Conservation (phyloP, 1,140 invertebrate genomes). For the Brachionus paranguensis region DNA sequence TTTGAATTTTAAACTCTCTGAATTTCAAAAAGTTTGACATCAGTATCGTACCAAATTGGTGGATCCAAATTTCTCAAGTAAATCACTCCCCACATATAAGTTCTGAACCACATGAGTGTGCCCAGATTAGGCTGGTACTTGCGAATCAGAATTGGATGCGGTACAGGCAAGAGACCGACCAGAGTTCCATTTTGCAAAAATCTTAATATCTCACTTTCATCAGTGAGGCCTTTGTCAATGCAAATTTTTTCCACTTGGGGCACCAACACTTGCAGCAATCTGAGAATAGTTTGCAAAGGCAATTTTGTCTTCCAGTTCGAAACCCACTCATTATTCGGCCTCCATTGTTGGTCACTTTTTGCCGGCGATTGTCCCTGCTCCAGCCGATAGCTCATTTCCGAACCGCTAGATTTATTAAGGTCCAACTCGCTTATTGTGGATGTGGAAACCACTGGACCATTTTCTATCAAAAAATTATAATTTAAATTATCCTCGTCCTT, state of each 20-base stretch:
- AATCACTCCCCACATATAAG: constrained; percentile 98
- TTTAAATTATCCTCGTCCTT: neutral
- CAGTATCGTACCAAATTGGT: constrained; percentile 98
- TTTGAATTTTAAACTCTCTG: constrained; percentile 19
- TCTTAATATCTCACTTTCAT: constrained; percentile 97
- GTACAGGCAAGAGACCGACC: constrained; percentile 92
- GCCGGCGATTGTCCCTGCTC: neutral
- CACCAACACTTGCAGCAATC: constrained; percentile 91
- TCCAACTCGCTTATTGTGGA: neutral
- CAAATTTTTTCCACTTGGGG: constrained; percentile 99
- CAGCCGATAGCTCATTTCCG: neutral
- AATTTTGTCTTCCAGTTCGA: constrained; percentile 91
- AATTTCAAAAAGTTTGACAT: constrained; percentile 89
- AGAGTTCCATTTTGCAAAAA: constrained; percentile 97
- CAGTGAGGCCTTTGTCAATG: constrained; percentile 96
- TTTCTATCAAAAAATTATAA: neutral
- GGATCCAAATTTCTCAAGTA: constrained; percentile 97
- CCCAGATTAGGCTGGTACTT: constrained; percentile 97
- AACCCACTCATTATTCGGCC: constrained; percentile 52
- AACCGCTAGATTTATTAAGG: neutral
- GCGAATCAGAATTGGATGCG: constrained; percentile 95
- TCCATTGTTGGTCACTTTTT: constrained; percentile 20
- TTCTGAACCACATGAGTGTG: constrained; percentile 96
- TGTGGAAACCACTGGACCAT: neutral
- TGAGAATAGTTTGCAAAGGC: constrained; percentile 96